Conservation (phyloP, 2,113 vertebrate genomes). For the Pampusana beccarii region DNA sequence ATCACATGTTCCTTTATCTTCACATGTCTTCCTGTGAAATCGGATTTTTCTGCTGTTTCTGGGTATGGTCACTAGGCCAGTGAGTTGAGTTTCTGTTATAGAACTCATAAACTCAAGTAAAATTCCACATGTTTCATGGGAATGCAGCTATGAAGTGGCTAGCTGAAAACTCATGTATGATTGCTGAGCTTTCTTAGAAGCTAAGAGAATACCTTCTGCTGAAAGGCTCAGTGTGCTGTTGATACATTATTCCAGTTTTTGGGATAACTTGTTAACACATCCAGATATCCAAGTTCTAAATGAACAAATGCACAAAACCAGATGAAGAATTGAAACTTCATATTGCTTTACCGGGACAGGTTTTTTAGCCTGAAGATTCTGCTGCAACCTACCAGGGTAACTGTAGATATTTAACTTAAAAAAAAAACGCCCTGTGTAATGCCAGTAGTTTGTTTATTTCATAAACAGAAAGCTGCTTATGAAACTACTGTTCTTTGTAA, state of each 20-base stretch:
- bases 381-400: fast-evolving
- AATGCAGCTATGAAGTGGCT: background rate
- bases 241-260: background rate
- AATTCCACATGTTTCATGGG: background rate
- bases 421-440: background rate
- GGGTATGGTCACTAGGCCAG: background rate
- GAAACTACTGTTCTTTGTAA: background rate
- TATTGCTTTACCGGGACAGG: background rate
- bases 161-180: background rate
- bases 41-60: background rate
- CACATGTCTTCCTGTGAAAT: background rate
- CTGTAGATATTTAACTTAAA: background rate
- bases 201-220: background rate
- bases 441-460: background rate
- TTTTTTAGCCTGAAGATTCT: background rate
- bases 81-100: background rate
- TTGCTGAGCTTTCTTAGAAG: background rate
- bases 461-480: background rate
- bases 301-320: background rate
- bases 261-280: background rate
- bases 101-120: background rate
- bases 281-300: background rate
- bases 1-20: background rate
- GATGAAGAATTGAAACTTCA: background rate
- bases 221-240: background rate